Conservation (phyloP, 2,797 vertebrate genomes). For the Protonibea diacanthus region DNA sequence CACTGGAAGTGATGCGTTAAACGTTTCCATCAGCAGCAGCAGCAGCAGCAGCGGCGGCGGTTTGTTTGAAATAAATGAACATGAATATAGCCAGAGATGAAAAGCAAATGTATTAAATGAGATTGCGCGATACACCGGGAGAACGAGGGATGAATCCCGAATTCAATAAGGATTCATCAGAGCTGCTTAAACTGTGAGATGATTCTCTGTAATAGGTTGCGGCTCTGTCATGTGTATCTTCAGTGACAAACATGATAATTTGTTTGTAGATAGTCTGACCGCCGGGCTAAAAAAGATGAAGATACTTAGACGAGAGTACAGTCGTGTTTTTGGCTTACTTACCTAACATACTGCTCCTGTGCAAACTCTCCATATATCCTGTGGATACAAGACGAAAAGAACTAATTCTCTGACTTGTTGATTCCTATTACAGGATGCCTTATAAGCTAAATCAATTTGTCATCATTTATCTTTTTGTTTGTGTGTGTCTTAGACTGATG, state of each 20-base stretch:
- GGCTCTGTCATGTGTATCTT: slow-evolving; percentile 15
- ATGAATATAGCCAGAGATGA: slow-evolving; percentile 50
- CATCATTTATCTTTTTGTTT: slow-evolving; percentile 36
- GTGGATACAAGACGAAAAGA: background rate
- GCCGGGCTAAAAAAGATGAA: slow-evolving; percentile 27
- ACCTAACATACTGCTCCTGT: slow-evolving; percentile 6
- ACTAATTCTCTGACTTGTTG: background rate
- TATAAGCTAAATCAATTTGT: slow-evolving; percentile 24
- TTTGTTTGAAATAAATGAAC: slow-evolving; percentile 62
- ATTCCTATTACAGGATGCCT: slow-evolving; percentile 33
- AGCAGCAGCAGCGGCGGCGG: slow-evolving; percentile 19
- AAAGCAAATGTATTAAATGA: slow-evolving; percentile 58
- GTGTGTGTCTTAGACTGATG: slow-evolving; percentile 87
- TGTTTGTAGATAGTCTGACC: slow-evolving; percentile 29
- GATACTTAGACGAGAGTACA: background rate
- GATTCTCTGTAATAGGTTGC: slow-evolving; percentile 33
- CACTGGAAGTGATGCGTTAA: slow-evolving; percentile 60
- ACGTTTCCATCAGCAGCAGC: slow-evolving; percentile 37
- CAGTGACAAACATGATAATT: slow-evolving; percentile 47
- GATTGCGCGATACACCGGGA: slow-evolving; percentile 45
- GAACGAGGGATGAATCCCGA: slow-evolving; percentile 36
- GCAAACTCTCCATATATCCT: background rate
- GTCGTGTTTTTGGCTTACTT: background rate
- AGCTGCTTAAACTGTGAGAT: slow-evolving; percentile 44
- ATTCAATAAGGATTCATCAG: slow-evolving; percentile 62